A percentile compares a stretch with the other conserved stretches of the same genome.
Evolutionary conservation across 2,888 invertebrate species (phyloP).

Genomic region (Periphyllus acericola): DNA sequence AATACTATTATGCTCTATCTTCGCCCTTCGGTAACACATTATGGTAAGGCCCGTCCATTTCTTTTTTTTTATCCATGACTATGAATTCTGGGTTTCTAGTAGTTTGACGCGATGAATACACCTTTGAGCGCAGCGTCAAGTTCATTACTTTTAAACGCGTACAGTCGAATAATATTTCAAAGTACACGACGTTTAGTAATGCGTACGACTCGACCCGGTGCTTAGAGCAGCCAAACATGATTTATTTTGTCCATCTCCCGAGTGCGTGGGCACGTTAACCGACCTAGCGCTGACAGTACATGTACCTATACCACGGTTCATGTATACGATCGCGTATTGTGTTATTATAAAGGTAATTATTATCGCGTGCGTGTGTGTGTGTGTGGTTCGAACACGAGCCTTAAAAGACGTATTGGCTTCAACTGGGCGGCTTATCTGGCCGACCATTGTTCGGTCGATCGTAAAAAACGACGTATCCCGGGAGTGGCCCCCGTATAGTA

Average conservation of each 20-base stretch:
- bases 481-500: conserved; percentile 10
- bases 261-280: conserved; percentile 1
- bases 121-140: too few species aligned
- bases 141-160: too few species aligned
- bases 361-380: background rate
- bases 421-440: conserved; percentile 31
- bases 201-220: background rate
- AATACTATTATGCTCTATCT: too few species aligned
- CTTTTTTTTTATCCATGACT: too few species aligned
- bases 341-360: conserved; percentile 31
- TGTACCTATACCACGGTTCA: background rate
- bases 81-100: too few species aligned
- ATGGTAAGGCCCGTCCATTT: too few species aligned
- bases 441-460: conserved; percentile 38
- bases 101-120: too few species aligned
- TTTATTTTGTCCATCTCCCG: background rate
- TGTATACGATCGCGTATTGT: background rate
- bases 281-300: background rate
- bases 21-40: too few species aligned
- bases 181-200: background rate
- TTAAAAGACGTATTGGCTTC: conserved; percentile 31
- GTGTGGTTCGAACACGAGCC: background rate
- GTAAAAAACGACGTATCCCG: conserved; percentile 25
- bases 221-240: background rate
- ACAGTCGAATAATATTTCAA: too few species aligned